phyloP scores from a whole-genome alignment of 2,113 vertebrate genomes.

The Chloropsis cyanopogon region DNA sequence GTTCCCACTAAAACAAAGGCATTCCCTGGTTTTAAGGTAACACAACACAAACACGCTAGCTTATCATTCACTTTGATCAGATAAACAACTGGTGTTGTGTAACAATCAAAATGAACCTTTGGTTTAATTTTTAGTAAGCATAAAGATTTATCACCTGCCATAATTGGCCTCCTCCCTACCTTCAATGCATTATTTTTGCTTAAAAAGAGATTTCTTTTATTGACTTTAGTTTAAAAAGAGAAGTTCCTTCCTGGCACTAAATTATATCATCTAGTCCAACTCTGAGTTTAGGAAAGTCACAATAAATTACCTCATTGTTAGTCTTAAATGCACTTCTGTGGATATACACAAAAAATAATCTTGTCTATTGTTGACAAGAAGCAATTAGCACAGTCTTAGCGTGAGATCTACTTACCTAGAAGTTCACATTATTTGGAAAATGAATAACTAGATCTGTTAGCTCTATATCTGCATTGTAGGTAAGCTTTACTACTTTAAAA shows the following conservation, averaged over 20 bases:
- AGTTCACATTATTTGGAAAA: not conserved
- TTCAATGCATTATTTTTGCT: not conserved
- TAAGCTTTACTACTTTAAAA: slow-evolving; percentile 10
- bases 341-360: not conserved
- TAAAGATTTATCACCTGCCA: not conserved
- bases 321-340: not conserved
- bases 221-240: not conserved
- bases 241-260: not conserved
- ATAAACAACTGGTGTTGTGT: not conserved
- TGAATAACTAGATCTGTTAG: not conserved
- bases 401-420: too few species aligned
- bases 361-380: not conserved
- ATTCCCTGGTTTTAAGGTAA: not conserved
- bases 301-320: not conserved
- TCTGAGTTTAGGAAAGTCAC: not conserved
- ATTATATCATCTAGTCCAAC: not conserved
- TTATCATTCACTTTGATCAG: not conserved
- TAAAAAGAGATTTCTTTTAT: not conserved
- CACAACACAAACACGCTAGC: not conserved
- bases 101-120: not conserved
- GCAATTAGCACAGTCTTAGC: not conserved
- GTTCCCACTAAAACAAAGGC: not conserved
- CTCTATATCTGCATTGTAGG: not conserved
- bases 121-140: not conserved
- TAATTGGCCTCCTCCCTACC: not conserved